phyloP scores from a whole-genome alignment of 2,797 vertebrate species.

The Crax fasciolata region DNA sequence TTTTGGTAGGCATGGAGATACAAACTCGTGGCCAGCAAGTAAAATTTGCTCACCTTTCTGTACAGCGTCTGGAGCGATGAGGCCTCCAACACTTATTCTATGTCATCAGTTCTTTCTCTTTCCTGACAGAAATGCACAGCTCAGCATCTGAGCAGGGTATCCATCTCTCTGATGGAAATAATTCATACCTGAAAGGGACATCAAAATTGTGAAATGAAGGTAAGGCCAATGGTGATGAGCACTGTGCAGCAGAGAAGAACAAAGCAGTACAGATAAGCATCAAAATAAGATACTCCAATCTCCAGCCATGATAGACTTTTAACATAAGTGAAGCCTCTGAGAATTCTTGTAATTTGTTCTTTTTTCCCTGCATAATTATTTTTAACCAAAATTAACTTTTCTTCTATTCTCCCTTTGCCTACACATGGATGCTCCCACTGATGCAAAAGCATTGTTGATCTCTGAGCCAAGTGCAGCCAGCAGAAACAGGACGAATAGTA shows the following conservation, averaged over 20 bases:
- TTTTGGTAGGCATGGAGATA: neutral
- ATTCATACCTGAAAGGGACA: neutral
- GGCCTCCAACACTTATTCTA: neutral
- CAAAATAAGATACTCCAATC: neutral
- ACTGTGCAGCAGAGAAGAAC: neutral
- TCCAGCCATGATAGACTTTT: neutral
- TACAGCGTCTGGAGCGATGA: rapidly evolving
- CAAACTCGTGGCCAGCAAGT: rapidly evolving
- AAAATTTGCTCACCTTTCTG: neutral
- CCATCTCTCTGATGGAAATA: neutral
- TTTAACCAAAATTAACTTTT: neutral
- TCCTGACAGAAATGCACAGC: neutral
- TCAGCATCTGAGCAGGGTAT: neutral
- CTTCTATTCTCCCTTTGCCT: neutral
- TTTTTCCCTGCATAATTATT: neutral
- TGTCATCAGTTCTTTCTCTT: neutral
- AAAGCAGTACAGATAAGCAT: neutral
- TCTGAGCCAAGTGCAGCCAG: neutral
- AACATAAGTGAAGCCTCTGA: neutral
- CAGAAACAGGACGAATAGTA: neutral
- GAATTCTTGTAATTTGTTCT: neutral
- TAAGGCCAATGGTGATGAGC: neutral
- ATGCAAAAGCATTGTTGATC: neutral
- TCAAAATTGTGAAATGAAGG: neutral
- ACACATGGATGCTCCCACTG: neutral